A percentile compares a stretch with the other conserved stretches of the same genome.
Conservation (phyloP, 2,888 invertebrate species). For the Drosophila merina region DNA sequence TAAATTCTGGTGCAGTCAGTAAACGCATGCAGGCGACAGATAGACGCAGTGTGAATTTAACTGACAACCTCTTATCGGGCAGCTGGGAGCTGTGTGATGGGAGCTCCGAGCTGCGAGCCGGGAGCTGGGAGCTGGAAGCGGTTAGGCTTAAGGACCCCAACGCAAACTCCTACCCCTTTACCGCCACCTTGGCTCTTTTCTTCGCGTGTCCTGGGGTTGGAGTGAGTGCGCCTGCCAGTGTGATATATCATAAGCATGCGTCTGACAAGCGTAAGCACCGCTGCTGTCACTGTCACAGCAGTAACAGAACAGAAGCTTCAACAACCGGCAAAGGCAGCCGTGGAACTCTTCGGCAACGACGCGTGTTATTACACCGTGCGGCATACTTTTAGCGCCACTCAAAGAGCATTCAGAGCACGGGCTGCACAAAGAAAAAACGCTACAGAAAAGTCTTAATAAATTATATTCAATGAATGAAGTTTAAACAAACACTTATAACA, state of each 20-base stretch:
- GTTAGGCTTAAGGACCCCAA: constrained; percentile 24
- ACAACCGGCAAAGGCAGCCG: background rate
- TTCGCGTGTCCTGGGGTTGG: constrained; percentile 26
- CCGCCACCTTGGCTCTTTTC: background rate
- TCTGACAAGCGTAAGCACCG: constrained; percentile 76
- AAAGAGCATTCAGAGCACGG: constrained; percentile 59
- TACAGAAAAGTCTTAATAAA: background rate
- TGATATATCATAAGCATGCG: constrained; percentile 73
- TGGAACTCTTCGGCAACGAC: constrained; percentile 46
- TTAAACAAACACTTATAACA: background rate
- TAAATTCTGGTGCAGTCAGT: constrained; percentile 54
- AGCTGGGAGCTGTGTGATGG: constrained; percentile 13
- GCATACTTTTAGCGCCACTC: constrained; percentile 77
- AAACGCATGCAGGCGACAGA: constrained; percentile 36
- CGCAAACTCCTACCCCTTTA: constrained; percentile 21
- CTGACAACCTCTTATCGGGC: constrained; percentile 58
- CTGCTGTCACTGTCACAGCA: constrained; percentile 69
- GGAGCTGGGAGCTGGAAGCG: background rate
- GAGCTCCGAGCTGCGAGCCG: background rate
- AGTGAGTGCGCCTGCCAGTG: constrained; percentile 41
- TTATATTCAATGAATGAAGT: too few species aligned
- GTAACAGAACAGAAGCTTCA: constrained; percentile 30
- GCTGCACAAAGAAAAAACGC: constrained; percentile 9
- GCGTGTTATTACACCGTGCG: constrained; percentile 72
- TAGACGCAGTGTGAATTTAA: constrained; percentile 50